Evolutionary conservation across 1,140 invertebrate genomes (phyloP).

Genomic region (Euura lappo): DNA sequence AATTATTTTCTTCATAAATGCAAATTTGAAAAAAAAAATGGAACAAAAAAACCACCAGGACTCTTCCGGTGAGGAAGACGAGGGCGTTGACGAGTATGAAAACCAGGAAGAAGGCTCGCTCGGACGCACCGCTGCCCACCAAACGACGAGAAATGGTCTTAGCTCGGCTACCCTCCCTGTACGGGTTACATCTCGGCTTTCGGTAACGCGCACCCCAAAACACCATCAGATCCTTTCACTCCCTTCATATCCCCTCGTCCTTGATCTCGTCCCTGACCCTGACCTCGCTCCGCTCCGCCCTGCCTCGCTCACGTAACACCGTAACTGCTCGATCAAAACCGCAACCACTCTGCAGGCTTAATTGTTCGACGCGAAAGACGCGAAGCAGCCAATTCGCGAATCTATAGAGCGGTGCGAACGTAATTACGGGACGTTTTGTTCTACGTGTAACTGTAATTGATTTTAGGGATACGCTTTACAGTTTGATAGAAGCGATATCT

Average conservation of each 20-base stretch:
- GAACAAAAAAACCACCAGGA: constrained; percentile 34
- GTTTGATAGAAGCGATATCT: no score
- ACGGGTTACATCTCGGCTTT: constrained; percentile 54
- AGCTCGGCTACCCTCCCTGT: constrained; percentile 57
- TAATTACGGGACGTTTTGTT: no score
- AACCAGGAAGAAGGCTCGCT: constrained; percentile 51
- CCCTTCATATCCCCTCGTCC: not conserved
- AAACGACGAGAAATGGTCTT: constrained; percentile 55
- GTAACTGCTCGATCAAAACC: not conserved
- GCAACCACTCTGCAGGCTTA: not conserved
- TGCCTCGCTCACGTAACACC: not conserved
- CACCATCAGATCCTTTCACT: constrained; percentile 7
- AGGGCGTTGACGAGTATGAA: constrained; percentile 52
- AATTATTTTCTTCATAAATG: not conserved
- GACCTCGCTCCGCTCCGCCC: not conserved
- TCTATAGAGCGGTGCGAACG: no score
- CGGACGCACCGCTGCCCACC: constrained; percentile 47
- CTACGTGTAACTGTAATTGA: not conserved
- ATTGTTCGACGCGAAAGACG: not conserved
- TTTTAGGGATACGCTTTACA: not conserved
- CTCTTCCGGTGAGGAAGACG: constrained; percentile 55
- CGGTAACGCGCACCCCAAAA: constrained; percentile 50
- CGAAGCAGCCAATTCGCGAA: no score
- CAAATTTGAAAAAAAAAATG: not conserved
- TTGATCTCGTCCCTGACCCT: not conserved